Evolutionary conservation across 2,113 vertebrate species (phyloP).

Genomic region (Gnathonemus echidnorhynchus): DNA sequence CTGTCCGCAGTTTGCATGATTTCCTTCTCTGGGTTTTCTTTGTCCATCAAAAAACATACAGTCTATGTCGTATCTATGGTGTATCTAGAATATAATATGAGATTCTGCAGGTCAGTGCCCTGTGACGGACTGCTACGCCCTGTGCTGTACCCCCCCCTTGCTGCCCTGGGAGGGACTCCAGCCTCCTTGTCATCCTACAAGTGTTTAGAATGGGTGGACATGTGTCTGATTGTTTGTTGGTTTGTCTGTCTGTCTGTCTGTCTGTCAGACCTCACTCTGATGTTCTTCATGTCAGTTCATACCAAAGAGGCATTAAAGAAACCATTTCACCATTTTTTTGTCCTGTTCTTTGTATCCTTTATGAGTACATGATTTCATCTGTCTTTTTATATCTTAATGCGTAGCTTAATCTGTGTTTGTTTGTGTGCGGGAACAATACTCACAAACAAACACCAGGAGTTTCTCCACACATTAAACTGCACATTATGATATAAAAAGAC

Average conservation of each 20-base stretch:
- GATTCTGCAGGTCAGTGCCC: background rate
- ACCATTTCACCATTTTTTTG: background rate
- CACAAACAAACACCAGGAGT: too few species aligned
- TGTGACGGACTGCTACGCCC: background rate
- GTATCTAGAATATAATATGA: background rate
- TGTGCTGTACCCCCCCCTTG: too few species aligned
- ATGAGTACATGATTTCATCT: background rate
- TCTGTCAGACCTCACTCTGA: background rate
- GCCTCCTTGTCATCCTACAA: background rate
- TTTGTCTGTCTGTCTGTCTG: background rate
- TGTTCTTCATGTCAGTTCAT: background rate
- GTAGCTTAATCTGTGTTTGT: background rate
- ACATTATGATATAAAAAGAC: too few species aligned
- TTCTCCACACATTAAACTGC: too few species aligned
- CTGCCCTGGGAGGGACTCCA: too few species aligned
- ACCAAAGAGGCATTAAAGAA: background rate
- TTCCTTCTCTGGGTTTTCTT: background rate
- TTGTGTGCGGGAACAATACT: too few species aligned
- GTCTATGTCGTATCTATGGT: background rate
- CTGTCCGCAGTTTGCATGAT: background rate
- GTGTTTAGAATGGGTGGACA: background rate
- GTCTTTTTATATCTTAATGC: background rate
- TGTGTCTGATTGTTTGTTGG: background rate
- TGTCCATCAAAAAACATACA: background rate
- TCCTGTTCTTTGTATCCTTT: background rate